Conservation (phyloP, 2,888 invertebrate species). For the Tanypteryx hageni region DNA sequence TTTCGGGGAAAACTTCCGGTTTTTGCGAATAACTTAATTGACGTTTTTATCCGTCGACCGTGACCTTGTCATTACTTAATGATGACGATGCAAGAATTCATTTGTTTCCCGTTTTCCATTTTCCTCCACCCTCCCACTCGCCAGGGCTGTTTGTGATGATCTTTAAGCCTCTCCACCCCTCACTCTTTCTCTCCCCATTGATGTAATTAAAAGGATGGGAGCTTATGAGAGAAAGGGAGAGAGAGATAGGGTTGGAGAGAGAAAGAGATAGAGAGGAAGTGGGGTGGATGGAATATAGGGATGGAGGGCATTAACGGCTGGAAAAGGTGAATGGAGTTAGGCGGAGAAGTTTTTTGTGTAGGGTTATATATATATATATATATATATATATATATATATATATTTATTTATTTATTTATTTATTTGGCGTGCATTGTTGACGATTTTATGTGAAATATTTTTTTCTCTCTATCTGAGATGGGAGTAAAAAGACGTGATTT, state of each 20-base stretch:
- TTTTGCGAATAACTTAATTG: constrained; percentile 36
- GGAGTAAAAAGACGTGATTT: not conserved
- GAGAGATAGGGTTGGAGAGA: not conserved
- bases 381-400: too few relatives aligned
- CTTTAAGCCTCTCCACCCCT: not conserved
- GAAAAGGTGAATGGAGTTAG: constrained; percentile 43
- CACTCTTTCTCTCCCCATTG: constrained; percentile 26
- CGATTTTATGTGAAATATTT: not conserved
- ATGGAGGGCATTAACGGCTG: not conserved
- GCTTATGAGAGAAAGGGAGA: constrained; percentile 25
- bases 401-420: not conserved
- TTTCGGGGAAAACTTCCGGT: constrained; percentile 34
- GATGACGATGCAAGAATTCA: not conserved
- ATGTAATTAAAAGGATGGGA: constrained; percentile 47
- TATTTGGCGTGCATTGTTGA: constrained; percentile 33
- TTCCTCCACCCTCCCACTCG: not conserved
- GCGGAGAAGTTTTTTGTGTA: constrained; percentile 25
- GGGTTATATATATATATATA: not conserved
- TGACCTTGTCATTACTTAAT: constrained; percentile 42
- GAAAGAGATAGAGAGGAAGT: too few relatives aligned
- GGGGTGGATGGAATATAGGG: too few relatives aligned
- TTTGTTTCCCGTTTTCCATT: not conserved
- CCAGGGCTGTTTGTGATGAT: constrained; percentile 37
- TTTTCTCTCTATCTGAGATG: not conserved
- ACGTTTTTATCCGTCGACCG: constrained; percentile 4